A percentile compares a stretch with the other conserved stretches of the same genome.
phyloP scores from a whole-genome alignment of 1,140 invertebrate species.

The Neotoxoptera formosana region DNA sequence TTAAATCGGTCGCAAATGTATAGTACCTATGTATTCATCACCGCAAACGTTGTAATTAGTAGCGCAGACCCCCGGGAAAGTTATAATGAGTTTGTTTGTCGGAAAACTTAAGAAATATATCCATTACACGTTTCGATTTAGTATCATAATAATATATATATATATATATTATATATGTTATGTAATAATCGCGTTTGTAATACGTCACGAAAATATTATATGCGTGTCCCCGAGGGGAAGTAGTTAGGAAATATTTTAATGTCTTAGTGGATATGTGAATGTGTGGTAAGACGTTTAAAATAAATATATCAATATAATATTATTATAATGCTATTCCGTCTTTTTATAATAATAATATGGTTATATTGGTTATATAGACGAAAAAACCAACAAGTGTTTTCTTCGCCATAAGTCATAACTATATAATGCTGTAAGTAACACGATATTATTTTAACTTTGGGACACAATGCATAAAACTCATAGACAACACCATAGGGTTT shows the following conservation, averaged over 20 bases:
- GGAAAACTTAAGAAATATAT: slow-evolving; percentile 6
- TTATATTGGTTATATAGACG: too few relatives aligned
- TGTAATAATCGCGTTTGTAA: background rate
- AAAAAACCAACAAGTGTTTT: background rate
- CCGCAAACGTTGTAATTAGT: background rate
- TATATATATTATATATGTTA: too few relatives aligned
- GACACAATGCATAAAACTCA: background rate
- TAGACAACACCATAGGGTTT: background rate
- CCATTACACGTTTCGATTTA: background rate
- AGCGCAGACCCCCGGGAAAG: background rate
- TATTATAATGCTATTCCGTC: background rate
- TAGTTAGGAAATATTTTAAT: background rate
- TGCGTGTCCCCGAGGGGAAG: background rate
- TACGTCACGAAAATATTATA: background rate
- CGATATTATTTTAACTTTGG: background rate
- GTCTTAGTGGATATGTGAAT: background rate
- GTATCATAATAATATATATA: too few relatives aligned
- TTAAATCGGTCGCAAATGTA: background rate
- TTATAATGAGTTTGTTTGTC: background rate
- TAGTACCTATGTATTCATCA: background rate
- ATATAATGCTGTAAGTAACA: background rate
- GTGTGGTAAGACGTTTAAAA: too few relatives aligned
- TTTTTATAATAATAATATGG: too few relatives aligned
- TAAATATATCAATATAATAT: background rate
- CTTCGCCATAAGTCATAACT: too few relatives aligned